Conservation (phyloP, 2,797 vertebrate species). For the Megalops cyprinoides region DNA sequence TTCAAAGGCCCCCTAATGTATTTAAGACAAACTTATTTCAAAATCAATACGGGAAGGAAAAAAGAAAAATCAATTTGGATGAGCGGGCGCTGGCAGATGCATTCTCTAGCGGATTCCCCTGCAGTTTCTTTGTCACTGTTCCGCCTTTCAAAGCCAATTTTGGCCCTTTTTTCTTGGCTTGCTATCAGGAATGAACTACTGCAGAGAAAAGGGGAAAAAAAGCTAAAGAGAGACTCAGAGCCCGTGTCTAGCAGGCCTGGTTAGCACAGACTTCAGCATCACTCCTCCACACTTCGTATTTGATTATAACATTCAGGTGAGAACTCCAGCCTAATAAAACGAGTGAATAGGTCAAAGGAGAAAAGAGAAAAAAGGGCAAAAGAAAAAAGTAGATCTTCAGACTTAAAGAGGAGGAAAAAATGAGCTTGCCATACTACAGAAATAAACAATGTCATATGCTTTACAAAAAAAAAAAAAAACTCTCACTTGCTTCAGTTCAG, state of each 20-base stretch:
- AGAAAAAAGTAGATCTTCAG: no score
- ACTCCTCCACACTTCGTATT: background rate
- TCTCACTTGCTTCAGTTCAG: no score
- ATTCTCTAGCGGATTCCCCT: background rate
- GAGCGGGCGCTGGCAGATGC: background rate
- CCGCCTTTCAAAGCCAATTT: background rate
- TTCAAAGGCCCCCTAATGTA: background rate
- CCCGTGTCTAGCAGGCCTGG: background rate
- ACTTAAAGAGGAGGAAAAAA: no score
- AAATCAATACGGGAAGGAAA: background rate
- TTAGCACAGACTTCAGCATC: background rate
- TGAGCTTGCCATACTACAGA: no score
- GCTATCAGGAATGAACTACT: no score
- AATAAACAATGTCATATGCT: no score
- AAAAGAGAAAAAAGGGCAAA: no score
- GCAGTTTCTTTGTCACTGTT: background rate
- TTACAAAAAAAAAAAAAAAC: no score
- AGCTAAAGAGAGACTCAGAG: background rate
- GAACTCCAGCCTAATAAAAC: background rate
- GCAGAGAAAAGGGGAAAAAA: no score
- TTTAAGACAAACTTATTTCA: slow-evolving; percentile 8
- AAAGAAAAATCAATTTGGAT: background rate
- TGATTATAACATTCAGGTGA: background rate
- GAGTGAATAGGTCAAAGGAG: background rate
- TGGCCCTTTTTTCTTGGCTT: background rate